These are phyloP conservation scores for Uropsilus gracilis DNA, from an alignment of 2,113 vertebrate genomes.

Conservation along the genomic window DNA sequence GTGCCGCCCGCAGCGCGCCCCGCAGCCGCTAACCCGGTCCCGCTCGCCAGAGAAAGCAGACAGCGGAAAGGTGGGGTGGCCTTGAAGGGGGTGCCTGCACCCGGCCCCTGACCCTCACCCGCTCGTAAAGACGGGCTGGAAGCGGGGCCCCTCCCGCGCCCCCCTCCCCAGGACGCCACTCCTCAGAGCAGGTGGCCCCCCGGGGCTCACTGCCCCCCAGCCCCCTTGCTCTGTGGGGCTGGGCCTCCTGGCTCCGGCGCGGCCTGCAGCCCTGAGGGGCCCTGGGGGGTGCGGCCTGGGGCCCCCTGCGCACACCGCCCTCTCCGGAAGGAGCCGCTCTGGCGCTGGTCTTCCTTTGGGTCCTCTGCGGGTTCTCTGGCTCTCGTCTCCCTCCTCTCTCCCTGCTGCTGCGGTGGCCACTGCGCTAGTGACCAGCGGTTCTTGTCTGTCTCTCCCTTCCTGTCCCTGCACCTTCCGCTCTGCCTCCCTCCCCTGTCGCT, in stretches of 20 bases:
- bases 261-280: too few relatives aligned
- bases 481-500: conserved; percentile 79
- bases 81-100: background rate
- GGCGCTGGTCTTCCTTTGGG: conserved; percentile 63
- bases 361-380: conserved; percentile 71
- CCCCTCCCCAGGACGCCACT: background rate
- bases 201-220: background rate
- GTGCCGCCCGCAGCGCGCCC: too few relatives aligned
- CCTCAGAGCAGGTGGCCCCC: background rate
- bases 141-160: background rate
- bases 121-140: background rate
- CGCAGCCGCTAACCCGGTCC: too few relatives aligned
- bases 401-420: conserved; percentile 78
- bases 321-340: conserved; percentile 62
- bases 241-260: too few relatives aligned
- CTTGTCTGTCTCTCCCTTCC: conserved; percentile 77
- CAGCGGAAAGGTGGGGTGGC: too few relatives aligned
- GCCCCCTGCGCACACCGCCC: background rate
- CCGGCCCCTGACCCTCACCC: background rate
- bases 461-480: conserved; percentile 71
- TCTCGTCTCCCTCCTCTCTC: conserved; percentile 71
- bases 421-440: conserved; percentile 78
- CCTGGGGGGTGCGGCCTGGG: background rate
- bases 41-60: background rate
- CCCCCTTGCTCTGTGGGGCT: background rate